Base-by-base conservation (phyloP, 2,797 vertebrate species). In the Sebastolobus alascanus region DNA sequence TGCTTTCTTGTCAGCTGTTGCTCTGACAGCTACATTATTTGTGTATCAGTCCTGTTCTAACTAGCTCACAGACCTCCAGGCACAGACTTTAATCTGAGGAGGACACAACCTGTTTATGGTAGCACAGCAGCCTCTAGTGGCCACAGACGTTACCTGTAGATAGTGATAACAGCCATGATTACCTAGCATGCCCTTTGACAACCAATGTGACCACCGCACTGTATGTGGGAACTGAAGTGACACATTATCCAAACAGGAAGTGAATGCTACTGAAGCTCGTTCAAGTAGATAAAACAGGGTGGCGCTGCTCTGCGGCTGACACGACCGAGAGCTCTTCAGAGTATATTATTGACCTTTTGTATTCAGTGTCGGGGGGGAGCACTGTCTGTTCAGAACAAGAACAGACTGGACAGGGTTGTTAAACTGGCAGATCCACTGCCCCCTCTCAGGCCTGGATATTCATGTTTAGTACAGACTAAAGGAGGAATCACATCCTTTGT, bases 111-210 rank as follows among this genome's bases (percentile, higher is more conserved):
- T 55, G 81, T 84, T 73, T 29, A 11, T 79, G 58, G 89, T 66
- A 37, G 72, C 77, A 88, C 82, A 93, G 91, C 91, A 73, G 27
- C 91, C 89, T 92, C 93, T 94, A 83, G 92, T 91, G 92, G 92
- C 77, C 73, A 29, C 46, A 84, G 13, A 58, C 31, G 4, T 11
- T 3, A 54, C 14, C 35, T 68, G 59, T 46, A 25, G 8, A 6
- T 27, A 1, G 9, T 31, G 18, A 56, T 2, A n/a, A 40, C 54
- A 35, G 29, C 25, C 33, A 6, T 13, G 16, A 37, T 63, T 20
- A 65, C 50, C 65, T 29, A 2, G 55, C 22, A 18, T 68, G 43
- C 35, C 67, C 61, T 81, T n/a, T 61, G 65, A 73, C 31, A 71
- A 29, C n/a, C 46, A 54, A 3, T 11, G 10, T 31, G 22, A 20